A percentile compares a stretch with the other conserved stretches of the same genome.
These are phyloP conservation scores for Eustalomyia histrio DNA, from an alignment of 2,888 invertebrate genomes.

Conservation along the genomic window DNA sequence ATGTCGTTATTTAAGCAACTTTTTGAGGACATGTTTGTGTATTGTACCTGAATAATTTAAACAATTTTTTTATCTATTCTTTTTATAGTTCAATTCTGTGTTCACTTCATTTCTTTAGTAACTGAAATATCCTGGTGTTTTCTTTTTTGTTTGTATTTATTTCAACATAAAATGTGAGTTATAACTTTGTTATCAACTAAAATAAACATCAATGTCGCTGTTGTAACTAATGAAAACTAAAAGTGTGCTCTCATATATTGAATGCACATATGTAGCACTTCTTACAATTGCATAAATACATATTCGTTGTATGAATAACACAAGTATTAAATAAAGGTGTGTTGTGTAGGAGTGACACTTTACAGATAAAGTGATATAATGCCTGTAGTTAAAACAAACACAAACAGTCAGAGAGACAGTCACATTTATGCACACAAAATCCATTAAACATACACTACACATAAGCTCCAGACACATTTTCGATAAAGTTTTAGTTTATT, in stretches of 20 bases:
- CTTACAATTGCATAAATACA: conserved; percentile 6
- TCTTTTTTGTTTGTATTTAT: not conserved
- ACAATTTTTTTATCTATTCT: not conserved
- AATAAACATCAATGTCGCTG: conserved; percentile 52
- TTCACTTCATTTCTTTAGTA: not conserved
- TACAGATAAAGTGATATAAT: conserved; percentile 66
- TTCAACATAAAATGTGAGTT: conserved; percentile 51
- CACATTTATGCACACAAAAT: conserved; percentile 25
- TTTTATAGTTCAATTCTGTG: not conserved
- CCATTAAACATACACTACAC: conserved; percentile 15
- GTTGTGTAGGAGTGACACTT: conserved; percentile 65
- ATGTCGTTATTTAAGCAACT: no score
- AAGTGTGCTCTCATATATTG: conserved; percentile 58
- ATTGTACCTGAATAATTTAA: no score
- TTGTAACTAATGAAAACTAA: conserved; percentile 17
- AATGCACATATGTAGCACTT: conserved; percentile 32
- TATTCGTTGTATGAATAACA: conserved; percentile 2
- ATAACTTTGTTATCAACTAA: conserved; percentile 53
- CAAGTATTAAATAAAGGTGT: conserved; percentile 60
- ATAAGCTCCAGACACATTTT: conserved; percentile 35
- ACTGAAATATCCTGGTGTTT: conserved; percentile 30
- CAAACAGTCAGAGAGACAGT: conserved; percentile 35
- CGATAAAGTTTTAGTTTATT: conserved; percentile 32
- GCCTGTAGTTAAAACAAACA: conserved; percentile 57
- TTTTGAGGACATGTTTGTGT: no score